Base-by-base conservation (phyloP, 1,140 invertebrate species). In the Trichonephila clavata region DNA sequence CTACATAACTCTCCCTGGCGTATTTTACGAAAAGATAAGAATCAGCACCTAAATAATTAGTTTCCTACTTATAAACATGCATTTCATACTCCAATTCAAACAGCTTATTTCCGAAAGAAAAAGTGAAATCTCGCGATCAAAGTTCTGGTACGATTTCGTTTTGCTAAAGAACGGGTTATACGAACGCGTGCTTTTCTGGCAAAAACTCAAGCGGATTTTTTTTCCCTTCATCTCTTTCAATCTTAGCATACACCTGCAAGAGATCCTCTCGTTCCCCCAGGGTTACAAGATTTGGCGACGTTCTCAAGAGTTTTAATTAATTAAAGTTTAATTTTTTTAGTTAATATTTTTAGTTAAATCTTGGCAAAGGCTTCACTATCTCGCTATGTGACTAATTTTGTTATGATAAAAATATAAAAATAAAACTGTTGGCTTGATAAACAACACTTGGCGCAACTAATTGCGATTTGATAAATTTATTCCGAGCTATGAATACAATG, bases 201-300 rank as follows among this genome's bases (percentile, higher is more conserved):
- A 83, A 24, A 50, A 59, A 83, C n/a, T 59, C 81, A 59, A 43
- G 27, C 71, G 6, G 71, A 77, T 18, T 83, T 83, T 83, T 24
- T 86, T 63, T 63, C 50, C 39, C 59, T 21, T 59, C 60, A 86
- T 86, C 84, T 39, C 50, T 63, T 77, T 77, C 71, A 77, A 77
- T 86, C 60, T 86, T 86, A 57, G 84, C 84, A 39, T 86, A 86
- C 60, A 86, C 84, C 84, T 86, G 84, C 57, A 86, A 86, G 59
- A 86, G 27, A 86, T 86, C 84, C 59, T 43, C 84, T 86, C 57
- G 8, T 63, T 59, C 60, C 0, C 8, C 16, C 57, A 18, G 60
- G 84, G 60, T 61, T 32, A n/a, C 84, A 60, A 27, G 57, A 86
- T 20, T 86, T 61, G 27, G 60, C 57, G n/a, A 59, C 5, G 50